A percentile compares a stretch with the other conserved stretches of the same genome.
phyloP scores from a whole-genome alignment of 2,888 invertebrate species.

The Branchipolynoe longqiensis region DNA sequence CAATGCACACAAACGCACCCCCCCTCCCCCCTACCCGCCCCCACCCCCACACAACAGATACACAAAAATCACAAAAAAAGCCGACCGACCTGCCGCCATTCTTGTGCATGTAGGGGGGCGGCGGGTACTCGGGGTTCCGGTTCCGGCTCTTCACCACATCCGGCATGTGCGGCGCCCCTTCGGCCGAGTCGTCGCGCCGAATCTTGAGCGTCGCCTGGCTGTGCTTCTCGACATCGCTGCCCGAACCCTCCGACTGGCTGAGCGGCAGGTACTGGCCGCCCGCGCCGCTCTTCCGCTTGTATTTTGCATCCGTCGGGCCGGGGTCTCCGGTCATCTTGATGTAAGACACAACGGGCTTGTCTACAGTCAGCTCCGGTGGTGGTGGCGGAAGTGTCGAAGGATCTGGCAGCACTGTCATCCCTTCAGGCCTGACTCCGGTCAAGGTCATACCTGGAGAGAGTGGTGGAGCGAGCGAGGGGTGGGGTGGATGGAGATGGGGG shows the following conservation, averaged over 20 bases:
- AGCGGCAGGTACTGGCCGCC: constrained; percentile 65
- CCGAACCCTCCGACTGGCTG: constrained; percentile 60
- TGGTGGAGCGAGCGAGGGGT: too few species aligned
- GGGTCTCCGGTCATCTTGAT: constrained; percentile 65
- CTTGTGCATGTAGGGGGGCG: constrained; percentile 48
- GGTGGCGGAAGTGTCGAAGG: constrained; percentile 36
- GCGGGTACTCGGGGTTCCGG: constrained; percentile 46
- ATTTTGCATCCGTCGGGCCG: constrained; percentile 51
- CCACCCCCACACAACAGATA: too few species aligned
- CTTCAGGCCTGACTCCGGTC: constrained; percentile 57
- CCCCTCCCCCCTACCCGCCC: too few species aligned
- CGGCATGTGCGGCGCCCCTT: constrained; percentile 60
- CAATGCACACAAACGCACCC: too few species aligned
- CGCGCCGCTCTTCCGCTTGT: constrained; percentile 44
- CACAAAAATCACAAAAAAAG: too few species aligned
- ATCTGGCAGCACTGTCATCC: constrained; percentile 52
- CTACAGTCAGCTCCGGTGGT: constrained; percentile 46
- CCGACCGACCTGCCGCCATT: too few species aligned
- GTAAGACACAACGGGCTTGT: constrained; percentile 67
- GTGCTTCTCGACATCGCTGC: constrained; percentile 55
- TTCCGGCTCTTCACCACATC: constrained; percentile 63
- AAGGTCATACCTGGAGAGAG: too few species aligned
- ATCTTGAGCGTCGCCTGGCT: constrained; percentile 60
- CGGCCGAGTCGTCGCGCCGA: constrained; percentile 56
- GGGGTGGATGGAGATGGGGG: too few species aligned